Evolutionary conservation across 1,140 invertebrate genomes (phyloP), one percentile per base, ranked within the genome.

Genomic region (Holcopasites calliopsidis): DNA sequence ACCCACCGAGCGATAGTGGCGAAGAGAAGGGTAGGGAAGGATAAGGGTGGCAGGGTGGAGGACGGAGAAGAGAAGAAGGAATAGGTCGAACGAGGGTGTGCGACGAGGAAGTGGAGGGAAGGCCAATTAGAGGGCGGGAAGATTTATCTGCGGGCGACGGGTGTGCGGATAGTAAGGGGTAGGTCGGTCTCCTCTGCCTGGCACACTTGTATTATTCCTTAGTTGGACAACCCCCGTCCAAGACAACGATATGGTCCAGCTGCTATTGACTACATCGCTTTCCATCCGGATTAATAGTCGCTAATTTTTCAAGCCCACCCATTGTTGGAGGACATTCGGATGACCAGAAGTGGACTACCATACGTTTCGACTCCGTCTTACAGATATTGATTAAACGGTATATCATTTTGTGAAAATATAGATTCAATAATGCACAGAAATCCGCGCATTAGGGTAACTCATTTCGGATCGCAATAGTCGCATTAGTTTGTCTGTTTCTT

Each of bases 71-170:
- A 71, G 82, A 84, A 85, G 86, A 86, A 86, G 83, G 83, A 84
- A 82, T 81, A 81, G 85, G 84, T 87, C 77, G 86, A 26, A 74
- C 72, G 26, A 84, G 85, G 84, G 83, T 80, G 87, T 87, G 87
- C 85, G 86, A 87, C 83, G 82, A 88, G 89, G 87, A 90, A 91
- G 87, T 88, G 86, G 86, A 89, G 89, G 87, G 88, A 91, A 90
- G 91, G 88, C 90, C 90, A 92, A 91, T 92, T 91, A 91, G 90
- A 91, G 90, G 89, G 90, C 88, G 87, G 88, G 78, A 89, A 92
- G 90, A 92, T 91, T 92, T 92, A 92, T 92, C 88, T 91, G 79
- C 85, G 87, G 88, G 88, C 88, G 88, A 92, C 90, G 90, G 90
- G 88, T 91, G 90, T 88, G 86, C 88, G 88, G 83, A 89, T 89